Evolutionary conservation across 2,797 vertebrate species (phyloP), one percentile per base, ranked within the genome.

Genomic region (Synaphobranchus kaupii): DNA sequence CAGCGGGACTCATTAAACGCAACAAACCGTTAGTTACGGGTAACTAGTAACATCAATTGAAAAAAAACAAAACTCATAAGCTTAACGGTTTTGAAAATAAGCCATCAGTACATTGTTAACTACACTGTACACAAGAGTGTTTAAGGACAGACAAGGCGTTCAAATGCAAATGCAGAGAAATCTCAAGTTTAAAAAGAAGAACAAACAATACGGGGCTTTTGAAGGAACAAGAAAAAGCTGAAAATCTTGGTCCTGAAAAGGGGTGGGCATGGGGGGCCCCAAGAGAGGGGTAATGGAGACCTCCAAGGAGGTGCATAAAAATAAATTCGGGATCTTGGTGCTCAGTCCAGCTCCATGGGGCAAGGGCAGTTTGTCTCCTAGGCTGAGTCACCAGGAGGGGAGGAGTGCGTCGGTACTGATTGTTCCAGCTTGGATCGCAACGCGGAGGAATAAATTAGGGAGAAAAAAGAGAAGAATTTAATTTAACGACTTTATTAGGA

Each of bases 401-500:
- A 84, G 83, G 44, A 87, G 82, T 84, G 58, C 50, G 52, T 25
- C 20, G 48, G 66, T 39, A 50, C 66, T 54, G 39, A 58, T 81
- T 52, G 54, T 87, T 71, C 58, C 78, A 86, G 78, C 12, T 81
- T 87, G 81, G 82, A 66, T 87, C 86, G n/a, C 86, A 84, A 87
- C 82, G 56, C 52, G 54, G 71, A 66, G 86, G 63, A 84, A 85
- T 63, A 84, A 39, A 73, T 58, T 52, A 84, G 66, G 48, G 50
- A 66, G 54, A 54, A 66, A 50, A 22, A 39, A 31, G 66, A 84
- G 54, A 68, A 63, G 81, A 87, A 83, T 34, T 47, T 87, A 68
- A 87, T 87, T 68, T 68, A 84, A 58, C 83, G 71, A 68, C 83
- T 87, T 84, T 87, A 87, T 87, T 87, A 87, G 44, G 86, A 63